phyloP scores from a whole-genome alignment of 35 echinoderm and acorn worm genomes.

The Strongylocentrotus purpuratus region DNA sequence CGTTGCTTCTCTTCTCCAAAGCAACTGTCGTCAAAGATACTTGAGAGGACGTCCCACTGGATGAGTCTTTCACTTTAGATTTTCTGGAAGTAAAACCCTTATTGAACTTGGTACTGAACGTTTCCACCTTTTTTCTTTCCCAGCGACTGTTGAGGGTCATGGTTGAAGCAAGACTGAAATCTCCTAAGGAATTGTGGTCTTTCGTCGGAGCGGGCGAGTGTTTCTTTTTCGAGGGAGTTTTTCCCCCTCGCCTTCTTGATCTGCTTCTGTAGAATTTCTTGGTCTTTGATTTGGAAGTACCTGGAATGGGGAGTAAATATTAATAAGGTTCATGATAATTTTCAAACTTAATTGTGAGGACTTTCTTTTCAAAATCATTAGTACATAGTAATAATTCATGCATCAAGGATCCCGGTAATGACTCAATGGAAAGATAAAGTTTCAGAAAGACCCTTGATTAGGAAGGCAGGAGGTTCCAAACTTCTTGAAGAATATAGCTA shows the following conservation, averaged over 20 bases:
- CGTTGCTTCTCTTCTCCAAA: conserved; percentile 1
- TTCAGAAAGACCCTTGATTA: too few relatives aligned
- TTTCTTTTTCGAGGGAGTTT: conserved; percentile 29
- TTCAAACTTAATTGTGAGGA: too few relatives aligned
- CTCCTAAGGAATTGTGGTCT: background rate
- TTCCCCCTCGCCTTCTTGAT: conserved; percentile 30
- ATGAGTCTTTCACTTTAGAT: background rate
- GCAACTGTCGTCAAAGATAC: background rate
- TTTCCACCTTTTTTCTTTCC: conserved; percentile 38
- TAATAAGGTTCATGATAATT: too few relatives aligned
- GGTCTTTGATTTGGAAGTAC: background rate
- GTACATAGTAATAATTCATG: too few relatives aligned
- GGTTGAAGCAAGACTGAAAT: conserved; percentile 29
- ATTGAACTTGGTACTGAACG: conserved; percentile 41
- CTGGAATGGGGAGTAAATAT: background rate
- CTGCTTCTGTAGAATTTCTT: conserved; percentile 9
- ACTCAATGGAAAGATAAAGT: too few relatives aligned
- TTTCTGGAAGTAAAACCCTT: conserved; percentile 7
- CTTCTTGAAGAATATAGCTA: too few relatives aligned
- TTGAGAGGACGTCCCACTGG: background rate
- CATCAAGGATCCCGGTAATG: too few relatives aligned
- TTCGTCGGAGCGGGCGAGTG: background rate
- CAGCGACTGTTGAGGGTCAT: conserved; percentile 46
- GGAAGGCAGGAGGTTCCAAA: too few relatives aligned
- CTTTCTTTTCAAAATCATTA: too few relatives aligned